Evolutionary conservation across 2,113 vertebrate genomes (phyloP).

Genomic region (Nerophis ophidion): DNA sequence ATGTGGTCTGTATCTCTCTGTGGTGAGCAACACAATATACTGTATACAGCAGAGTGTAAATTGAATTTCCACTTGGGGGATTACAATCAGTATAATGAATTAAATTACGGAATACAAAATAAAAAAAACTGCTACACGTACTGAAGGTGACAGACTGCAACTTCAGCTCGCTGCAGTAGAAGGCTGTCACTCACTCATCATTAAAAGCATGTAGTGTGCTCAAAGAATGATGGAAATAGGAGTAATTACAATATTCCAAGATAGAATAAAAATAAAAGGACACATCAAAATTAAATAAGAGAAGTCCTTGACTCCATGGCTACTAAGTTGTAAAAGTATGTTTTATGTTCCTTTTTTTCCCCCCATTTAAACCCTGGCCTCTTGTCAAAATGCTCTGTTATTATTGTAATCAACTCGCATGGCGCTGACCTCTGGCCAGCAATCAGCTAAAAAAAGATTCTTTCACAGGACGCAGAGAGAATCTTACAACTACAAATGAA

Average conservation of each 20-base stretch:
- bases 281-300: conserved; percentile 12
- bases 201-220: no score
- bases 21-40: no score
- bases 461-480: conserved; percentile 12
- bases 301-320: conserved; percentile 20
- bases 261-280: background rate
- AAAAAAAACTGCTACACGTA: no score
- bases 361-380: conserved; percentile 21
- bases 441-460: conserved; percentile 45
- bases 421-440: conserved; percentile 29
- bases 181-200: no score
- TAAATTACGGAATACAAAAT: no score
- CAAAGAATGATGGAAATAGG: no score
- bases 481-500: conserved; percentile 4
- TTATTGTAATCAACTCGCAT: conserved; percentile 40
- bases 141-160: no score
- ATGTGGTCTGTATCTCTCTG: no score
- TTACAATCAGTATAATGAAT: no score
- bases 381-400: conserved; percentile 32
- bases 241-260: background rate
- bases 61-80: no score
- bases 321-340: background rate
- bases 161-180: no score
- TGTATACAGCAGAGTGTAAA: no score
- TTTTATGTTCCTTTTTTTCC: background rate